Percentiles rank a stretch among this genome's conserved stretches.
These are phyloP conservation scores for Melopsittacus undulatus DNA, from an alignment of 2,797 vertebrate species.

Conservation along the genomic window DNA sequence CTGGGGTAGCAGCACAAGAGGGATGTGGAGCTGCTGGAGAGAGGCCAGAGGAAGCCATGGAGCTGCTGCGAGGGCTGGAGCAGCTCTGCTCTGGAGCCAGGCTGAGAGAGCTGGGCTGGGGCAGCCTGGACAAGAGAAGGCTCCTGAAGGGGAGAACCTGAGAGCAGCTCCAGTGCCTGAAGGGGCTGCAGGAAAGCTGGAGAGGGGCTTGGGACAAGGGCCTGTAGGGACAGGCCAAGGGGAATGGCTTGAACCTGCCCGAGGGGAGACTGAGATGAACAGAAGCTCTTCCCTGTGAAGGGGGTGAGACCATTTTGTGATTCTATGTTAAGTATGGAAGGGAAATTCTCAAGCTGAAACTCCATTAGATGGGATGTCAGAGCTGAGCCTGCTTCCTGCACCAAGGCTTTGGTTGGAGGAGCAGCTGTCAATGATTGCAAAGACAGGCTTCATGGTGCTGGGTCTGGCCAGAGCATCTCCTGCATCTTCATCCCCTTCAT, in stretches of 20 bases:
- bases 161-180: no score
- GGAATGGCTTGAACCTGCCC: neutral
- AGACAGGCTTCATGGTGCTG: neutral
- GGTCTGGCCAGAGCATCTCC: neutral
- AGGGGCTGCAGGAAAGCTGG: no score
- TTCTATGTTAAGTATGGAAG: neutral
- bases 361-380: neutral
- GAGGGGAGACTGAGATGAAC: neutral
- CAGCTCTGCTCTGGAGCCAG: no score
- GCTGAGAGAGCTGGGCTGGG: no score
- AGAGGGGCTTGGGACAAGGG: no score
- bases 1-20: neutral
- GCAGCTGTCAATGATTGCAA: neutral
- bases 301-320: neutral
- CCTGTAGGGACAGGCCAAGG: no score
- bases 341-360: neutral
- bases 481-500: neutral
- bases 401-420: neutral
- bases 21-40: neutral
- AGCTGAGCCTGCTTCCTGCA: neutral
- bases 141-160: no score
- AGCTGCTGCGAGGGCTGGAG: no score
- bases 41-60: no score
- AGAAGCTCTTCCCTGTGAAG: neutral
- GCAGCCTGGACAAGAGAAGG: no score